phyloP scores from a whole-genome alignment of 2,113 vertebrate genomes.

The Murina feae region DNA sequence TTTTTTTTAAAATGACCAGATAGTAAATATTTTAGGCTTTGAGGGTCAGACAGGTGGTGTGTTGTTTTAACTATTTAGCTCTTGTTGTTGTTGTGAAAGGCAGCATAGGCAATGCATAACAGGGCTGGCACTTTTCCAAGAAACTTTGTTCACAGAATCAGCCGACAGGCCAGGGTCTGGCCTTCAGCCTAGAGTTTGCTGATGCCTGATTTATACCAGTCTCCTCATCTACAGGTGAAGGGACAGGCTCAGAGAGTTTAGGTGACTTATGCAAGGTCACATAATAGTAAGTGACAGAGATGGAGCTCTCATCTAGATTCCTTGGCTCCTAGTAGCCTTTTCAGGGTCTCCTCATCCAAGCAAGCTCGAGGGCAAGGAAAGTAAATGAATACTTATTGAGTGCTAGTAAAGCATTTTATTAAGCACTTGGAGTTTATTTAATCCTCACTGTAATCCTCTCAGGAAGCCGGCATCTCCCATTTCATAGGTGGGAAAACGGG shows the following conservation, averaged over 20 bases:
- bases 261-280: neutral
- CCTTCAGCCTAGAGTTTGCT: neutral
- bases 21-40: slow-evolving; percentile 13
- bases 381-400: neutral
- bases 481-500: neutral
- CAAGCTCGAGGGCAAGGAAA: neutral
- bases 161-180: neutral
- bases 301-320: neutral
- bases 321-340: neutral
- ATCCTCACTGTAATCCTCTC: neutral
- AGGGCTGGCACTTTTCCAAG: neutral
- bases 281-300: neutral
- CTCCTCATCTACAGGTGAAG: neutral
- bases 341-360: neutral
- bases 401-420: neutral
- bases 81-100: neutral
- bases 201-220: neutral
- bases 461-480: neutral
- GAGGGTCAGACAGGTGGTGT: neutral
- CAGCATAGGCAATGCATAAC: neutral
- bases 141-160: neutral
- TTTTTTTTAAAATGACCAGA: slow-evolving; percentile 6
- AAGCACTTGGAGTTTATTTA: neutral
- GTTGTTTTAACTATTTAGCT: neutral
- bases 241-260: neutral